These are phyloP conservation scores for Diorhabda sublineata DNA, from an alignment of 1,140 invertebrate species.

Conservation along the genomic window DNA sequence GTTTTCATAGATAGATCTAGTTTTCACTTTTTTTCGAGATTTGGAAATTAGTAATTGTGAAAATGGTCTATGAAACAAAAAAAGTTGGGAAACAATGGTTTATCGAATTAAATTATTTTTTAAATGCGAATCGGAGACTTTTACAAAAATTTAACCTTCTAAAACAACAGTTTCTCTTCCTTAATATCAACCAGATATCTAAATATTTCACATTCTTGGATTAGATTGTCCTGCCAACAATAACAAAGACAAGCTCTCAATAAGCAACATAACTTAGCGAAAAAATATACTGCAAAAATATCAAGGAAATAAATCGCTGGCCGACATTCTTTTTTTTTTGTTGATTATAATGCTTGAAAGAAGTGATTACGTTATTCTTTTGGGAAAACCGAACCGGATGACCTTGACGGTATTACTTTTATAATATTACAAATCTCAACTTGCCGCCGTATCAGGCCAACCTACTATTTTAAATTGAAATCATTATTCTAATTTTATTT, in stretches of 20 bases:
- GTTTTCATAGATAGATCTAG: no score
- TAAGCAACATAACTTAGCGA: not conserved
- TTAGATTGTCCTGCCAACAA: not conserved
- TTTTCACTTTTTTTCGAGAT: no score
- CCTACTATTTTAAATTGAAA: not conserved
- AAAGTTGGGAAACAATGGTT: no score
- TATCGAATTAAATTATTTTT: no score
- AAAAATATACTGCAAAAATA: constrained; percentile 5
- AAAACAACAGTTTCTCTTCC: no score
- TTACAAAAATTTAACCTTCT: no score
- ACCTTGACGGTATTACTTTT: constrained; percentile 8
- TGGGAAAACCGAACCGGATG: constrained; percentile 7
- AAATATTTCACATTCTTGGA: not conserved
- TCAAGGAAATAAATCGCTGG: constrained; percentile 6
- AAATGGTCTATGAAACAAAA: no score
- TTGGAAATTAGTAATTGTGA: no score
- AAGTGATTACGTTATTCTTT: constrained; percentile 10
- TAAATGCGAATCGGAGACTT: no score
- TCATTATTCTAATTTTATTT: constrained; percentile 9
- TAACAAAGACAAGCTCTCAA: not conserved
- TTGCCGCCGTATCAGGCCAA: not conserved
- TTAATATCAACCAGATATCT: not conserved
- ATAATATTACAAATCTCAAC: not conserved
- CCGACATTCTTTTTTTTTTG: constrained; percentile 4
- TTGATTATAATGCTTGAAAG: not conserved